phyloP scores from a whole-genome alignment of 1,140 invertebrate species.

The Drosophila miranda region DNA sequence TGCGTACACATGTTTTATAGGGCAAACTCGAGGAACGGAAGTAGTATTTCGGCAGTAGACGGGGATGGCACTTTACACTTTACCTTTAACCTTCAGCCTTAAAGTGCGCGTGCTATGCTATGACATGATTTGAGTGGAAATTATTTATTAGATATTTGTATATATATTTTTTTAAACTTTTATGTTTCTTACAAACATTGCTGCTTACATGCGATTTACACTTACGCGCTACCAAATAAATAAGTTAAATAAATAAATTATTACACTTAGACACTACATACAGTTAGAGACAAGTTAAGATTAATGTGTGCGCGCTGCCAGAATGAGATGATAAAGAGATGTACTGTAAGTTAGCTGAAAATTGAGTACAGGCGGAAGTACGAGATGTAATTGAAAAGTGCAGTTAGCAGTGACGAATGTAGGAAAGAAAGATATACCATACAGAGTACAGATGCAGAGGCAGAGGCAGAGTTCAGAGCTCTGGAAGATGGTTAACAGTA shows the following conservation, averaged over 20 bases:
- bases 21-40: constrained; percentile 13
- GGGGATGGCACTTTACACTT: constrained; percentile 23
- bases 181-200: constrained; percentile 75
- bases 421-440: neutral
- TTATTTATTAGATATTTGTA: constrained; percentile 29
- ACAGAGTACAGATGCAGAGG: constrained; percentile 4
- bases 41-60: constrained; percentile 18
- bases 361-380: constrained; percentile 37
- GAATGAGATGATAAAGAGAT: constrained; percentile 39
- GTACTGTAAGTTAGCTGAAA: too few species aligned
- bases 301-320: constrained; percentile 43
- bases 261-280: constrained; percentile 60
- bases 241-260: constrained; percentile 69
- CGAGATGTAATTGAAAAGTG: constrained; percentile 70
- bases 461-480: constrained; percentile 33
- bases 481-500: constrained; percentile 42
- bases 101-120: neutral
- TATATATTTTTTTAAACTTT: constrained; percentile 66
- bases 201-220: constrained; percentile 64
- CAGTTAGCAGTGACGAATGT: constrained; percentile 43
- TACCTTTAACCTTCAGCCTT: neutral
- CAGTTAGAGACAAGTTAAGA: constrained; percentile 63
- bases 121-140: neutral
- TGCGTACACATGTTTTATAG: constrained; percentile 13
- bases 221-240: constrained; percentile 74